phyloP scores from a whole-genome alignment of 2,797 vertebrate species.

The Sebastes minor region DNA sequence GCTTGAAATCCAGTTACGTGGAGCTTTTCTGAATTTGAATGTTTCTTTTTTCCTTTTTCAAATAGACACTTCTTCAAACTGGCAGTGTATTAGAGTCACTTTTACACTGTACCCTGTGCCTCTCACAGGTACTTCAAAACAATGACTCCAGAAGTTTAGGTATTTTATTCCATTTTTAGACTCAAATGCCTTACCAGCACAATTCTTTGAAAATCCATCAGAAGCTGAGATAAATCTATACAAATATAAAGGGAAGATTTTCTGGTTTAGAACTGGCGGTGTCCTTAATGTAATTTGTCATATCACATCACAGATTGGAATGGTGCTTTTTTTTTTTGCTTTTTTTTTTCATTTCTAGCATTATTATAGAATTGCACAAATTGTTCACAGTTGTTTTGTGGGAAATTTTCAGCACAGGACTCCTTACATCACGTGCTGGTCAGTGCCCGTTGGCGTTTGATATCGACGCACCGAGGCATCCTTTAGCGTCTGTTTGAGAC shows the following conservation, averaged over 20 bases:
- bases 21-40: slow-evolving; percentile 1
- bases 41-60: neutral
- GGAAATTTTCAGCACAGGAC: neutral
- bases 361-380: neutral
- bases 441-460: neutral
- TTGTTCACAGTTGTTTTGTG: neutral
- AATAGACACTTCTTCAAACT: slow-evolving; percentile 8
- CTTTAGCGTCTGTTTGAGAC: no score
- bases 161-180: neutral
- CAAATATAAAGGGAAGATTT: neutral
- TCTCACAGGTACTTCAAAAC: neutral
- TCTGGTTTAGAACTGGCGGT: neutral
- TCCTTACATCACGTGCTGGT: neutral
- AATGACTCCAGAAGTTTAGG: neutral
- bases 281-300: neutral
- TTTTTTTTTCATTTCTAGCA: neutral
- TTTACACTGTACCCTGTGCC: neutral
- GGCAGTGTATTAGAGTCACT: neutral
- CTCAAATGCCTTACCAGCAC: neutral
- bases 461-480: no score
- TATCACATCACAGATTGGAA: neutral
- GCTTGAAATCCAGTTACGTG: slow-evolving; percentile 20
- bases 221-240: neutral
- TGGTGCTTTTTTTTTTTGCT: neutral
- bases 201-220: neutral